Base-by-base conservation (phyloP, 2,797 vertebrate species). In the Micromesistius poutassou region DNA sequence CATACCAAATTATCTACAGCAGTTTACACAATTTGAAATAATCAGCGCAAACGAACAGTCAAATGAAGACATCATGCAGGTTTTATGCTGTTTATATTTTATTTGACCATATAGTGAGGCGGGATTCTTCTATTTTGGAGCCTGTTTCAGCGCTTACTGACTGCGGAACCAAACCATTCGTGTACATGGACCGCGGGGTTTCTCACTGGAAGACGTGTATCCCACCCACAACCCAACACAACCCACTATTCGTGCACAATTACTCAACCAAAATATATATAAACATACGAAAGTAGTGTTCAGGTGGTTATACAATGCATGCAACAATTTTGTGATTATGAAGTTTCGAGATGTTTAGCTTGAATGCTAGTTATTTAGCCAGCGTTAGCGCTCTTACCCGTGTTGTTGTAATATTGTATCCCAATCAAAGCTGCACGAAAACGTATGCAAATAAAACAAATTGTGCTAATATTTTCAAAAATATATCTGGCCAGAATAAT, bases 371-470 rank as follows among this genome's bases (percentile, higher is more conserved):
- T 80, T 80, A 86, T 74, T 80, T 87, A 87, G 88, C 90, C 78
- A 77, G 78, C 80, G 79, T 78, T 87, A 81, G 86, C 82, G 79
- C 82, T 89, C 84, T 92, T 93, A 93, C 92, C 92, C 93, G 90
- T 80, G 71, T 84, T 88, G 80, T 76, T 75, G 30, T 82, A 80
- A 83, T 78, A 28, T 75, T 75, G 55, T 30, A 19, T 10, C 31
- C 62, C 30, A 33, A 33, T 87, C 33, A 81, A 74, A 36, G 79
- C 80, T 66, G 78, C 66, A 30, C 76, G 55, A 77, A 35, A 79
- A 88, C 77, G 78, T 76, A 30, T 55, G 75, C 74, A 28, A 77
- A 82, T 74, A 78, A 72, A 78, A 83, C 85, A 80, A 84, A 46
- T 82, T 25, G 81, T 73, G 25, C 25, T 74, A 35, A 30, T 74